Percentiles rank a stretch among this genome's conserved stretches.
These are phyloP conservation scores for Pyxicephalus adspersus DNA, from an alignment of 2,113 vertebrate species.

Conservation along the genomic window DNA sequence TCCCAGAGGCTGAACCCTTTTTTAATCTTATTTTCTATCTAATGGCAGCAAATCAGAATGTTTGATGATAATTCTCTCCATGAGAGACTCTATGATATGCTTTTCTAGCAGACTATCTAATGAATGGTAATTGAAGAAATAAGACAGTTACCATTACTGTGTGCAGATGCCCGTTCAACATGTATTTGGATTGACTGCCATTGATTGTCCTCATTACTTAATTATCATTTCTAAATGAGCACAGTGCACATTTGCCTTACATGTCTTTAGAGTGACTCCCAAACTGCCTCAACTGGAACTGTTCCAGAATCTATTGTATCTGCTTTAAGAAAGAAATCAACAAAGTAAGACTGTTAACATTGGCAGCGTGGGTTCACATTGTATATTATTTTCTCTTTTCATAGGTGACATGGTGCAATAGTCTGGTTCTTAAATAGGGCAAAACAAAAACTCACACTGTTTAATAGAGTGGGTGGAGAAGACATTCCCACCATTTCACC, in stretches of 20 bases:
- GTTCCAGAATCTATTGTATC: conserved; percentile 49
- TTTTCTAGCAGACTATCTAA: no score
- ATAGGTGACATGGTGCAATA: conserved; percentile 50
- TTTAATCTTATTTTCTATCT: no score
- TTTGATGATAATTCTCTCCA: no score
- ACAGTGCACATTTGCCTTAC: not conserved
- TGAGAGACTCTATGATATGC: no score
- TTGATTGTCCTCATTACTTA: not conserved
- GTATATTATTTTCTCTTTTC: conserved; percentile 52
- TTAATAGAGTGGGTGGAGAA: conserved; percentile 56
- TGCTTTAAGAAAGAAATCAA: conserved; percentile 42
- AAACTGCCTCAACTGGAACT: conserved; percentile 13
- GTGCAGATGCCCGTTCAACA: not conserved
- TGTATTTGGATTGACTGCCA: not conserved
- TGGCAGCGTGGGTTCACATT: conserved; percentile 49
- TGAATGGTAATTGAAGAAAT: no score
- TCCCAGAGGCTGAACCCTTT: no score
- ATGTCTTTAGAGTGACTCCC: conserved; percentile 28
- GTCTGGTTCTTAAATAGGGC: conserved; percentile 56
- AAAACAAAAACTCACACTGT: conserved; percentile 57
- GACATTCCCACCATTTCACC: conserved; percentile 56
- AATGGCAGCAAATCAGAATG: no score
- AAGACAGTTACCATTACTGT: no score
- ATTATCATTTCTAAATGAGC: not conserved
- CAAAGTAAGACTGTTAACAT: conserved; percentile 32